These are phyloP conservation scores for Eulimnadia texana DNA, from an alignment of 1,140 invertebrate species.

Conservation along the genomic window DNA sequence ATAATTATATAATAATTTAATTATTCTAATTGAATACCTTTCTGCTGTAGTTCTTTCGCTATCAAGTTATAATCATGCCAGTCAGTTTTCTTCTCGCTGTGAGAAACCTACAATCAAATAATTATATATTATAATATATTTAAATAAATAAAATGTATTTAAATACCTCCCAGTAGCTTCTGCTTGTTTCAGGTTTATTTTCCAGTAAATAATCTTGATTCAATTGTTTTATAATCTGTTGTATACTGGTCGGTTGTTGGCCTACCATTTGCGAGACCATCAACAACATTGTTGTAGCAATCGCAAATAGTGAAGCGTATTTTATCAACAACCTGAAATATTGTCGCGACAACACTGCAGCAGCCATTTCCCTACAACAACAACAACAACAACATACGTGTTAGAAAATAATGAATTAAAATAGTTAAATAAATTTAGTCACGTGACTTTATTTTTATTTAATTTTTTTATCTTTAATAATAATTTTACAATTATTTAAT, in stretches of 20 bases:
- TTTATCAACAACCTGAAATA: neutral
- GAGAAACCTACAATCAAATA: neutral
- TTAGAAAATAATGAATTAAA: too few relatives aligned
- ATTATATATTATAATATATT: neutral
- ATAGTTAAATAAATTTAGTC: too few relatives aligned
- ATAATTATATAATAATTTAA: conserved; percentile 1
- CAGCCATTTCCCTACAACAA: conserved; percentile 1
- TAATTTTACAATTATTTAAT: too few relatives aligned
- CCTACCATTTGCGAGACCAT: neutral
- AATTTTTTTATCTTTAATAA: too few relatives aligned
- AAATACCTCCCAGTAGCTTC: conserved; percentile 8
- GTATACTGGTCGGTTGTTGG: neutral
- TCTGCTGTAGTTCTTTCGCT: conserved; percentile 44
- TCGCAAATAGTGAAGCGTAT: neutral
- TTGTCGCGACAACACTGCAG: conserved; percentile 6
- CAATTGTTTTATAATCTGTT: too few relatives aligned
- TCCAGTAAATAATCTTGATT: neutral
- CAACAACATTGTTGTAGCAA: neutral
- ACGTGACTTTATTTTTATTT: too few relatives aligned
- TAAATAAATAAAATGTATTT: neutral
- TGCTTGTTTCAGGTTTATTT: neutral
- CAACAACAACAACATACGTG: too few relatives aligned
- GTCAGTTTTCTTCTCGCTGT: conserved; percentile 41
- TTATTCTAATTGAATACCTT: conserved; percentile 31
- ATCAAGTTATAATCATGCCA: conserved; percentile 74